These are phyloP conservation scores for Neofelis nebulosa DNA, from an alignment of 2,113 vertebrate genomes.

Conservation along the genomic window DNA sequence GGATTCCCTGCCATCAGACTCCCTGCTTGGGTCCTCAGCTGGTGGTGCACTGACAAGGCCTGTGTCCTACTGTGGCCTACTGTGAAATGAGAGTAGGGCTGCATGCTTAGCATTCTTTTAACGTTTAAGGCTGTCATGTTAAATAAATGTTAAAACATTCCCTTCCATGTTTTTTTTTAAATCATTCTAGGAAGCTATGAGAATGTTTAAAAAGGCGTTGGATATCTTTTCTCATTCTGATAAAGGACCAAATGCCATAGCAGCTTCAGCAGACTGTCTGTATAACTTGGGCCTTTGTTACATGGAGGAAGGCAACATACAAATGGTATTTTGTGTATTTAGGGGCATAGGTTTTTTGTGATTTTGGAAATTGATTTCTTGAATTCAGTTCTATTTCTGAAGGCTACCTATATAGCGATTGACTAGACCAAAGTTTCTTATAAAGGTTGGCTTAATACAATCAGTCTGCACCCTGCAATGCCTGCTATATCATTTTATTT, in stretches of 20 bases:
- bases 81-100: not conserved
- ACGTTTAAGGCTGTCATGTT: not conserved
- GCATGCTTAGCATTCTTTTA: not conserved
- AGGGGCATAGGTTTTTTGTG: not conserved
- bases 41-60: fast-evolving
- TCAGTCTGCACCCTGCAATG: not conserved
- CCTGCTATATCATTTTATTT: not conserved
- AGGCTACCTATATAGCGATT: not conserved
- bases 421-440: not conserved
- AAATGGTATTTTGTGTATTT: conserved; percentile 77
- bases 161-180: not conserved
- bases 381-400: conserved; percentile 4
- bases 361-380: conserved; percentile 40
- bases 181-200: conserved; percentile 84
- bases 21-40: not conserved
- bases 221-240: conserved; percentile 63
- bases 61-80: not conserved
- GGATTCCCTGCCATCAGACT: not conserved
- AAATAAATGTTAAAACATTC: not conserved
- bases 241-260: conserved; percentile 38
- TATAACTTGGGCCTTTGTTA: conserved; percentile 87
- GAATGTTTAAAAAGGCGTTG: conserved; percentile 83
- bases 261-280: conserved; percentile 82
- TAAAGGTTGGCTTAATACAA: not conserved
- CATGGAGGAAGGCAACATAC: conserved; percentile 80